Conservation (phyloP, 2,113 vertebrate genomes). For the Alethe castanea region DNA sequence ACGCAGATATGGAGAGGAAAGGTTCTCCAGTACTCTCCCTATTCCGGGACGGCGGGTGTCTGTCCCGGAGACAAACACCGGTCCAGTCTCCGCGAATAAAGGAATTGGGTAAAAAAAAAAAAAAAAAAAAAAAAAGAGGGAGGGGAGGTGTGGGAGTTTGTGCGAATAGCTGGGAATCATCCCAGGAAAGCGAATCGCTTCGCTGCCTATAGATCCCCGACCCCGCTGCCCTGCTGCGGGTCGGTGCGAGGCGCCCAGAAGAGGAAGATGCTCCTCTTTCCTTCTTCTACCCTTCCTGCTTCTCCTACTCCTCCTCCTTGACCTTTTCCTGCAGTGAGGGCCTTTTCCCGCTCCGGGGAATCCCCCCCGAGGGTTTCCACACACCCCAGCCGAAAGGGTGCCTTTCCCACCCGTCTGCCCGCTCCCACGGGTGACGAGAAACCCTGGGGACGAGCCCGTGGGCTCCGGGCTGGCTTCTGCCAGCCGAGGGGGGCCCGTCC, state of each 20-base stretch:
- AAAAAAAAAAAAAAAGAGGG: neutral
- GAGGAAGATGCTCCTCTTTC: neutral
- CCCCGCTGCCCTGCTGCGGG: neutral
- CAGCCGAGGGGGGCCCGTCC: neutral
- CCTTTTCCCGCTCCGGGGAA: neutral
- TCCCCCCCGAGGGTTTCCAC: neutral
- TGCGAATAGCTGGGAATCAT: neutral
- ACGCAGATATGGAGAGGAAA: neutral
- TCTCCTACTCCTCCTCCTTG: neutral
- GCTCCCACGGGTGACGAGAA: neutral
- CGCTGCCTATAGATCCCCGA: neutral
- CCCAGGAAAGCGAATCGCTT: neutral
- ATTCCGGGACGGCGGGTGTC: neutral
- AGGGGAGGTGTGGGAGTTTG: neutral
- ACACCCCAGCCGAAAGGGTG: neutral
- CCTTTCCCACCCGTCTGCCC: neutral
- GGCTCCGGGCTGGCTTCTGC: neutral
- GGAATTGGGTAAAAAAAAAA: neutral
- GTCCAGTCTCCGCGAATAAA: neutral
- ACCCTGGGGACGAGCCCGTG: neutral
- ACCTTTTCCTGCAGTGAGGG: neutral
- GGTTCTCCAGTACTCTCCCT: accelerated
- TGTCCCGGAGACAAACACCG: neutral
- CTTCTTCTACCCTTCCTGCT: neutral
- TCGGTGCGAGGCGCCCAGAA: neutral